Conservation (phyloP, 2,888 invertebrate genomes). For the Xylophagus ater region DNA sequence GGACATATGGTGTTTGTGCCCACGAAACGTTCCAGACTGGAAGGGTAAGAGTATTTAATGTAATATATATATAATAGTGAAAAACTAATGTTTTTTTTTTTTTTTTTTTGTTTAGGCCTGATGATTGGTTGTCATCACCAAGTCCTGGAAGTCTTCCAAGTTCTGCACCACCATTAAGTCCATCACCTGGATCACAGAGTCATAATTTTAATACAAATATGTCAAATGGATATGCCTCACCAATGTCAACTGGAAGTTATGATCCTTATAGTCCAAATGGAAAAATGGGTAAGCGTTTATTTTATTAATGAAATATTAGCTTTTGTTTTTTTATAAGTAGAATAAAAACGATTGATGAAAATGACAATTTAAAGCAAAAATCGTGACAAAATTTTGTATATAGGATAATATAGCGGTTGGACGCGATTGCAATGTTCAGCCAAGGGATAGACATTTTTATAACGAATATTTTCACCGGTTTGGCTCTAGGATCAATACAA, state of each 20-base stretch:
- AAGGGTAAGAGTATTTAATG: conserved; percentile 28
- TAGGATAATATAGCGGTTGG: too few species aligned
- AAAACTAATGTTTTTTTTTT: neutral
- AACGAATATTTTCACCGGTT: too few species aligned
- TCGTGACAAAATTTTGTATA: too few species aligned
- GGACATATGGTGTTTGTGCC: conserved; percentile 35
- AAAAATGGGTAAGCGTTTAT: conserved; percentile 62
- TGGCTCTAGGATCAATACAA: too few species aligned
- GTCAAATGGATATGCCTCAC: conserved; percentile 70
- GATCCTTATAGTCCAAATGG: conserved; percentile 84
- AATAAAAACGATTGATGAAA: too few species aligned
- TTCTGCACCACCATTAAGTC: conserved; percentile 53
- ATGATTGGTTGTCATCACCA: conserved; percentile 55
- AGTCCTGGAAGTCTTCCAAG: conserved; percentile 47
- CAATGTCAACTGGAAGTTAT: conserved; percentile 78
- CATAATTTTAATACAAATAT: conserved; percentile 36
- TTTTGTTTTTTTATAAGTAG: too few species aligned
- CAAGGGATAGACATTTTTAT: too few species aligned
- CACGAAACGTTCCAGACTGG: conserved; percentile 43
- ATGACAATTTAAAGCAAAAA: too few species aligned
- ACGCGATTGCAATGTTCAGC: too few species aligned
- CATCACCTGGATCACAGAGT: conserved; percentile 50
- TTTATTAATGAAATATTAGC: neutral
- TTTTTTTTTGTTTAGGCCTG: conserved; percentile 25
- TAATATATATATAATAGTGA: neutral